Evolutionary conservation across 2,888 invertebrate species (phyloP).

Genomic region (Amorpha juglandis): DNA sequence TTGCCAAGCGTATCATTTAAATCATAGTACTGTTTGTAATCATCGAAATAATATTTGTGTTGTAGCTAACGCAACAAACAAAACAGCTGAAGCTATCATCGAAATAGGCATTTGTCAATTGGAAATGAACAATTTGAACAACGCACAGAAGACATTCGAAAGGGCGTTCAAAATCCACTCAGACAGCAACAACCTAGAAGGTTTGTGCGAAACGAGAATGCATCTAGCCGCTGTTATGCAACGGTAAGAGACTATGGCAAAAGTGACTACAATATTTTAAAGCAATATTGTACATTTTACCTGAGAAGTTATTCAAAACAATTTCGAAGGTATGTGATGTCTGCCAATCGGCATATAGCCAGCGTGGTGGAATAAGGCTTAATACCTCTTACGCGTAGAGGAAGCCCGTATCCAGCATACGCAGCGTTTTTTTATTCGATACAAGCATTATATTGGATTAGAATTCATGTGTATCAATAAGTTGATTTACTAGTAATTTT

Average conservation of each 20-base stretch:
- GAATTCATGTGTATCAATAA: no score
- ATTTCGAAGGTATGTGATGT: no score
- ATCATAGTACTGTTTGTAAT: no score
- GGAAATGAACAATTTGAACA: constrained; percentile 71
- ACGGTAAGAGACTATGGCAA: constrained; percentile 53
- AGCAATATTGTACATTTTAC: not conserved
- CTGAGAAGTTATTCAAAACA: no score
- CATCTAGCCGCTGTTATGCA: constrained; percentile 82
- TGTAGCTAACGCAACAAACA: constrained; percentile 70
- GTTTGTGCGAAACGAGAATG: constrained; percentile 80
- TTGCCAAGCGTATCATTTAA: no score
- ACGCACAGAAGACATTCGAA: constrained; percentile 77
- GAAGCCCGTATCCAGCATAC: no score
- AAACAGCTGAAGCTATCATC: constrained; percentile 79
- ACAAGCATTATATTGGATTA: no score
- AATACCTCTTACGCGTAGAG: no score
- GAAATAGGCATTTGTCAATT: constrained; percentile 82
- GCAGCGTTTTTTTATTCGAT: no score
- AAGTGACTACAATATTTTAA: not conserved
- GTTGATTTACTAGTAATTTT: no score
- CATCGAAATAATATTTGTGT: not conserved
- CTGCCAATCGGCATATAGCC: no score
- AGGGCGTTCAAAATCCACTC: constrained; percentile 73
- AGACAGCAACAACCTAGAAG: constrained; percentile 62
- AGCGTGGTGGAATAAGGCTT: no score